phyloP scores from a whole-genome alignment of 2,113 vertebrate genomes.

The Otocyon megalotis region DNA sequence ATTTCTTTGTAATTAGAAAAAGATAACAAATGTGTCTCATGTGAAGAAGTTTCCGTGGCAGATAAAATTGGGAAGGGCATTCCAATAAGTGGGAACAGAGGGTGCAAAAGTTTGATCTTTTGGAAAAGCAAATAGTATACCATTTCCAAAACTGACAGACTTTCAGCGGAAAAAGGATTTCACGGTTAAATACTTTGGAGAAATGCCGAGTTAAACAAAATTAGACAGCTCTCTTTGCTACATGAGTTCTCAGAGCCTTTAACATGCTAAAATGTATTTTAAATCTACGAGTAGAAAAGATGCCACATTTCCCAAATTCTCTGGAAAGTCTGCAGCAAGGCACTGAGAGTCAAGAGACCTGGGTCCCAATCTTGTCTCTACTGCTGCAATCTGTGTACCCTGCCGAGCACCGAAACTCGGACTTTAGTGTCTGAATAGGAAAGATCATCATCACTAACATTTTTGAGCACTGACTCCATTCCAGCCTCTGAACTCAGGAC shows the following conservation, averaged over 20 bases:
- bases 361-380: neutral
- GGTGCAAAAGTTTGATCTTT: neutral
- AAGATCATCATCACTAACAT: neutral
- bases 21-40: neutral
- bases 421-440: neutral
- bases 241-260: neutral
- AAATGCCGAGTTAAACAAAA: constrained; percentile 45
- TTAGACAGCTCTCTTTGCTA: neutral
- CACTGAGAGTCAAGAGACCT: neutral
- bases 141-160: neutral
- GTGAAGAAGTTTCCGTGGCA: neutral
- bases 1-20: constrained; percentile 55
- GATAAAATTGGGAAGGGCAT: neutral
- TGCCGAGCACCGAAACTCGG: neutral
- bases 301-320: neutral
- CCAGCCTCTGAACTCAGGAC: neutral
- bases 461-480: neutral
- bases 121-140: neutral
- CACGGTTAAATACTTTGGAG: neutral
- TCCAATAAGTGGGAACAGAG: neutral
- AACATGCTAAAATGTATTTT: neutral
- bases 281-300: neutral
- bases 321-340: neutral
- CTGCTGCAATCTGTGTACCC: neutral
- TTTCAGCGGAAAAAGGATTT: neutral